These are phyloP conservation scores for Eubasilissa regina DNA, from an alignment of 1,140 invertebrate species.

Conservation along the genomic window DNA sequence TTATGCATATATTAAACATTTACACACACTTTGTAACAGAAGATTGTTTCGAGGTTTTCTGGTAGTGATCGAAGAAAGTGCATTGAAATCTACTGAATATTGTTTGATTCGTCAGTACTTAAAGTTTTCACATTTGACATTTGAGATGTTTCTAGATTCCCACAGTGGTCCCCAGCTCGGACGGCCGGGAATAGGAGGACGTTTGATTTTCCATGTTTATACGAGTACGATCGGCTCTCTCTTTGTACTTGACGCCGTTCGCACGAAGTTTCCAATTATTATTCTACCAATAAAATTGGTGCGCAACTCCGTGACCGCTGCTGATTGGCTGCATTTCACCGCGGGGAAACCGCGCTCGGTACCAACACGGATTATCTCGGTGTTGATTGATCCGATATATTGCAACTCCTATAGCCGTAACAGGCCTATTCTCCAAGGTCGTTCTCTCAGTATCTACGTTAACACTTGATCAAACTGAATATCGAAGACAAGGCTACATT, in stretches of 20 bases:
- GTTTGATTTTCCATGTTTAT: background rate
- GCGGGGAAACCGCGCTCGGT: conserved; percentile 41
- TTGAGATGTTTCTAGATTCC: too few relatives aligned
- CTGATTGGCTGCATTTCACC: conserved; percentile 52
- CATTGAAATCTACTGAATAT: too few relatives aligned
- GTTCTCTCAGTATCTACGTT: too few relatives aligned
- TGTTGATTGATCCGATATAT: conserved; percentile 23
- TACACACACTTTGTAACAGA: too few relatives aligned
- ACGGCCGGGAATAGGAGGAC: background rate
- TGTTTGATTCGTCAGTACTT: too few relatives aligned
- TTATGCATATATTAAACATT: too few relatives aligned
- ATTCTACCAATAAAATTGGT: conserved; percentile 52
- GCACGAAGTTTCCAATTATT: conserved; percentile 57
- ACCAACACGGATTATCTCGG: conserved; percentile 21
- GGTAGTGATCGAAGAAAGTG: too few relatives aligned
- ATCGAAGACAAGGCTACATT: too few relatives aligned
- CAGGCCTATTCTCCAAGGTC: too few relatives aligned
- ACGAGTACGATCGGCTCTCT: background rate
- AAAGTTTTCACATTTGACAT: too few relatives aligned
- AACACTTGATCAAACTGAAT: too few relatives aligned
- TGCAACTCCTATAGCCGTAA: background rate
- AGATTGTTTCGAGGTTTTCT: too few relatives aligned
- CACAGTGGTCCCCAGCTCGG: background rate
- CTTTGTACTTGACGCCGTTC: conserved; percentile 31
- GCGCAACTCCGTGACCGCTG: conserved; percentile 54